Conservation (phyloP, 2,797 vertebrate species). For the Gallirallus australis region DNA sequence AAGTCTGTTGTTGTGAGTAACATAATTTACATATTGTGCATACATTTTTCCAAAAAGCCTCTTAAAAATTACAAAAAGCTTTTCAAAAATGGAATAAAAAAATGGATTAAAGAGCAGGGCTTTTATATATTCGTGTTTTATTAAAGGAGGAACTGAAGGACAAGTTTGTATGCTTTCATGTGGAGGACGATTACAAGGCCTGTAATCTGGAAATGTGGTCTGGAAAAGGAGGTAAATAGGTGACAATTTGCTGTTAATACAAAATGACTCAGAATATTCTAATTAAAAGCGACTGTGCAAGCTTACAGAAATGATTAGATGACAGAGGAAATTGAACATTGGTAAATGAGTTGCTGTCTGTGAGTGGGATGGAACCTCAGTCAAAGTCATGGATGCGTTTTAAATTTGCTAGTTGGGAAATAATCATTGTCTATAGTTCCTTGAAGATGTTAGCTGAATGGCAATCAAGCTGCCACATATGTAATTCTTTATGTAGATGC, state of each 20-base stretch:
- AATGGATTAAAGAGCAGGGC: not conserved
- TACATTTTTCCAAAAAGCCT: not conserved
- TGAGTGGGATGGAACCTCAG: not conserved
- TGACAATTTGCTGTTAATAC: not conserved
- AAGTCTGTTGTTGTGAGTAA: not conserved
- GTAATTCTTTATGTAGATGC: not conserved
- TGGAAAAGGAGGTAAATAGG: not conserved
- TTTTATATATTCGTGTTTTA: not conserved
- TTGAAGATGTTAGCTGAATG: not conserved
- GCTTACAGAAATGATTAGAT: not conserved
- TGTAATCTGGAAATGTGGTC: not conserved
- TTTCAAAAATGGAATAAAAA: not conserved
- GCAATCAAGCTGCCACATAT: not conserved
- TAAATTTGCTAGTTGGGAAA: not conserved
- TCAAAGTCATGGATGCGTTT: not conserved
- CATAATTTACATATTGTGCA: accelerated
- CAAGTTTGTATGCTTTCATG: not conserved
- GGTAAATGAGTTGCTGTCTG: not conserved
- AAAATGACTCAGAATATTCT: not conserved
- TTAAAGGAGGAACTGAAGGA: not conserved
- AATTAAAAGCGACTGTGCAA: not conserved
- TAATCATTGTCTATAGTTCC: not conserved
- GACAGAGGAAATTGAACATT: not conserved
- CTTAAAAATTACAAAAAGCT: not conserved
- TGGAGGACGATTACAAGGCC: not conserved